Percentiles rank a stretch among this genome's conserved stretches.
Conservation (phyloP, 2,888 invertebrate genomes). For the Thymelicus lineola region DNA sequence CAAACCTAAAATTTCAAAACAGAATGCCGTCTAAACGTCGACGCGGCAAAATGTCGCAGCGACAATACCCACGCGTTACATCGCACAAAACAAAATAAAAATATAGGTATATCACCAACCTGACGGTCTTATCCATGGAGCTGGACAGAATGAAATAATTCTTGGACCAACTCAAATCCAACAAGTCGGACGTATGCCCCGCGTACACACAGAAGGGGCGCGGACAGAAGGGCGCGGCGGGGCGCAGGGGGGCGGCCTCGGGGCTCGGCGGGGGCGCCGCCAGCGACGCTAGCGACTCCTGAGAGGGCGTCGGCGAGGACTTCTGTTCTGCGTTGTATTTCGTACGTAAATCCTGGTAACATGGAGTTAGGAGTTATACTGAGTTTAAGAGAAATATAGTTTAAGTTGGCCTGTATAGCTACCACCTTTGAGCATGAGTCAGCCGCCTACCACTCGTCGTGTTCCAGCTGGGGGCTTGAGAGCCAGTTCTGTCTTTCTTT, state of each 20-base stretch:
- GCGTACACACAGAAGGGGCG: constrained; percentile 96
- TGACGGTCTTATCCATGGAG: constrained; percentile 99
- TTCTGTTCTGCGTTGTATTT: constrained; percentile 95
- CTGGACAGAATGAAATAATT: constrained; percentile 99
- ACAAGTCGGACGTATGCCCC: constrained; percentile 97
- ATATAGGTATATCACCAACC: constrained; percentile 83
- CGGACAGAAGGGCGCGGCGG: constrained; percentile 92
- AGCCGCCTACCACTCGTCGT: too few relatives aligned
- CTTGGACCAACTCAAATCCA: constrained; percentile 99
- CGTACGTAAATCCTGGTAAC: constrained; percentile 94
- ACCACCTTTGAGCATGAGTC: too few relatives aligned
- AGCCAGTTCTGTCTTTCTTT: too few relatives aligned
- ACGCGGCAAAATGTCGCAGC: too few relatives aligned
- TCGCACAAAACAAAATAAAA: too few relatives aligned
- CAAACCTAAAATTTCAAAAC: too few relatives aligned
- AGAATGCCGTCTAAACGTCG: too few relatives aligned
- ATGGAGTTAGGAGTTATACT: not conserved
- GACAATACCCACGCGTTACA: too few relatives aligned
- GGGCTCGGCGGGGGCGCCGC: constrained; percentile 79
- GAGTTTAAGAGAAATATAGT: too few relatives aligned
- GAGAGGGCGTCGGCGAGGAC: constrained; percentile 96
- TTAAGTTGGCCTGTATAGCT: too few relatives aligned
- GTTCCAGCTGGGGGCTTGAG: too few relatives aligned
- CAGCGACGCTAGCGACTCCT: constrained; percentile 93
- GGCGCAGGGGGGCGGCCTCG: constrained; percentile 78